Evolutionary conservation across 2,888 invertebrate species (phyloP).

Genomic region (Amiota mariae): DNA sequence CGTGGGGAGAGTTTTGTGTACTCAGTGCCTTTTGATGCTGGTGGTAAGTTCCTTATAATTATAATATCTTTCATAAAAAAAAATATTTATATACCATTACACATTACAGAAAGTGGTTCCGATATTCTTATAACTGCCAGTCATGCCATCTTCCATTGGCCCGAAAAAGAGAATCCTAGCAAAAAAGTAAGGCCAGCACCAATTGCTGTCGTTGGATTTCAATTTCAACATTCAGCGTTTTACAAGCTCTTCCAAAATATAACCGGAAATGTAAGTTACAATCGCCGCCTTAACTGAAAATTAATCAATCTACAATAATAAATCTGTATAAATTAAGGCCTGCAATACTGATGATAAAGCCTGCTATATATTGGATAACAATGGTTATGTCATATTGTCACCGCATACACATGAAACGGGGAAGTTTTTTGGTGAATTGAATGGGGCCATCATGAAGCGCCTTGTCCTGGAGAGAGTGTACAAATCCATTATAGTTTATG

Average conservation of each 20-base stretch:
- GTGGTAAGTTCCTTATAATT: conserved; percentile 55
- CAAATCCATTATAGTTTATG: conserved; percentile 83
- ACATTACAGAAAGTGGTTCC: conserved; percentile 68
- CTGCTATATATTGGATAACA: conserved; percentile 91
- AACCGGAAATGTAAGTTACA: conserved; percentile 79
- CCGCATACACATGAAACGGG: conserved; percentile 84
- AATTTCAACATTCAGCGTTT: conserved; percentile 86
- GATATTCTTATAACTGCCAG: conserved; percentile 87
- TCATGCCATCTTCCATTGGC: conserved; percentile 83
- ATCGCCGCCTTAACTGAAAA: neutral
- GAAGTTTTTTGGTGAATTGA: conserved; percentile 89
- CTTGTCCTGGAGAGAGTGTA: conserved; percentile 84
- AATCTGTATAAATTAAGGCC: conserved; percentile 59
- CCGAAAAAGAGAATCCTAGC: conserved; percentile 38
- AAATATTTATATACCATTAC: too few species aligned
- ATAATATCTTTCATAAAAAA: too few species aligned
- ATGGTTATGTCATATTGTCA: conserved; percentile 89
- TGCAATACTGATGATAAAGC: conserved; percentile 81
- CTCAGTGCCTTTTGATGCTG: conserved; percentile 81
- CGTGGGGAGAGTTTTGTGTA: conserved; percentile 88
- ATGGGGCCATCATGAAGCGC: conserved; percentile 84
- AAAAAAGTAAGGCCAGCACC: conserved; percentile 78
- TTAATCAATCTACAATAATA: neutral
- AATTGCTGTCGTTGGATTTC: conserved; percentile 83
- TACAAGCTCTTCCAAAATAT: conserved; percentile 85